phyloP scores from a whole-genome alignment of 2,113 vertebrate species.

The Phocoena phocoena region DNA sequence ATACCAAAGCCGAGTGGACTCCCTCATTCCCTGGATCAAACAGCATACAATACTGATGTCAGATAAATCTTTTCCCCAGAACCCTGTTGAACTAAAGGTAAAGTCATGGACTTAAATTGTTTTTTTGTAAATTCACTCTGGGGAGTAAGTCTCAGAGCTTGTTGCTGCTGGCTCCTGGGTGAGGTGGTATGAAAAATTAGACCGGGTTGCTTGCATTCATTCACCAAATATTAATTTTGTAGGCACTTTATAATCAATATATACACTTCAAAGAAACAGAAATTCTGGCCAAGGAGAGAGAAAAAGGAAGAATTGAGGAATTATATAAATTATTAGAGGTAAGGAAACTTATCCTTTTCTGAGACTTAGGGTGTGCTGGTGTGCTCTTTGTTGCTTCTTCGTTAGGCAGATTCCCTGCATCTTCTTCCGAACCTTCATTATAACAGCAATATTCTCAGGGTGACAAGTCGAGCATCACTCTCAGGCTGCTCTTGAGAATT shows the following conservation, averaged over 20 bases:
- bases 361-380: neutral
- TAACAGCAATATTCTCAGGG: neutral
- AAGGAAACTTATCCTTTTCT: constrained; percentile 41
- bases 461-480: neutral
- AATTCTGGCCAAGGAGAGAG: constrained; percentile 92
- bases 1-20: constrained; percentile 93
- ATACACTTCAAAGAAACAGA: constrained; percentile 99
- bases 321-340: constrained; percentile 97
- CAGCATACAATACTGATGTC: constrained; percentile 95
- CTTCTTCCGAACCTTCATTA: neutral
- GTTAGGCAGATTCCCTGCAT: neutral
- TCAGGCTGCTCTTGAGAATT: neutral
- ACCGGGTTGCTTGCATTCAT: constrained; percentile 22
- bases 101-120: constrained; percentile 11
- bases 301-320: constrained; percentile 93
- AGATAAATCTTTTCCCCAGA: constrained; percentile 96
- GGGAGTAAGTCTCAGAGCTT: neutral
- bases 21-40: constrained; percentile 96
- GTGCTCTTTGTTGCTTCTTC: neutral
- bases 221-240: constrained; percentile 64
- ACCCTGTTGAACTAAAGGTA: constrained; percentile 98
- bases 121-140: constrained; percentile 39
- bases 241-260: constrained; percentile 99
- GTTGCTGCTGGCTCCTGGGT: neutral
- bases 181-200: neutral